Evolutionary conservation across 92 coral and sea anemone species (phyloP).

Genomic region (Montipora capitata): DNA sequence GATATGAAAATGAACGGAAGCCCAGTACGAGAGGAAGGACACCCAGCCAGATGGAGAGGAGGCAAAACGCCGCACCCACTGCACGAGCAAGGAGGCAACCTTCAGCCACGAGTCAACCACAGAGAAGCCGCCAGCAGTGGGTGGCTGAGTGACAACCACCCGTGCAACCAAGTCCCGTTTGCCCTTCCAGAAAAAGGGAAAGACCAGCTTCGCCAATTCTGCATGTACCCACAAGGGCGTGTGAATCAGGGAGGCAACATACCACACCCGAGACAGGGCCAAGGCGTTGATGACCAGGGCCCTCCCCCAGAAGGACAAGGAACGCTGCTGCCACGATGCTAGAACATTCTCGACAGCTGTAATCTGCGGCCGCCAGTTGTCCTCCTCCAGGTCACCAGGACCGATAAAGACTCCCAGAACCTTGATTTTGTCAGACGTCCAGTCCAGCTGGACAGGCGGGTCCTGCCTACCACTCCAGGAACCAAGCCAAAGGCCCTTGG

Average conservation of each 20-base stretch:
- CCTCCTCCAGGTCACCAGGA: neutral
- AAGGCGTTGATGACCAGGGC: neutral
- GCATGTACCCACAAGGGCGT: neutral
- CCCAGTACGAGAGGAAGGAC: neutral
- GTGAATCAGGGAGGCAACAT: too few species aligned
- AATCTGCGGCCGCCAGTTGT: neutral
- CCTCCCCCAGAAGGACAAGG: neutral
- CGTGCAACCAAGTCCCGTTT: neutral
- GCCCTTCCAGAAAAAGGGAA: neutral
- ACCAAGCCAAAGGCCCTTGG: neutral
- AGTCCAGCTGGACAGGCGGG: neutral
- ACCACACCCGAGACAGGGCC: too few species aligned
- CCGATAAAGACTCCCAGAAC: neutral
- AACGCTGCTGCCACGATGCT: constrained; percentile 18
- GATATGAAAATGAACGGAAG: neutral
- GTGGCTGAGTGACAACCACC: neutral
- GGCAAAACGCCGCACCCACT: neutral
- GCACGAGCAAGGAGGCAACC: neutral
- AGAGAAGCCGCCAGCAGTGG: neutral
- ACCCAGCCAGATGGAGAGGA: neutral
- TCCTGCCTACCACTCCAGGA: neutral
- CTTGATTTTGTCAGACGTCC: neutral
- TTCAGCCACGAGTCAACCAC: neutral
- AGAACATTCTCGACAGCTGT: neutral
- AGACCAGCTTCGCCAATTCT: neutral